Base-by-base conservation (phyloP, 2,113 vertebrate species). In the Hippolais icterina region DNA sequence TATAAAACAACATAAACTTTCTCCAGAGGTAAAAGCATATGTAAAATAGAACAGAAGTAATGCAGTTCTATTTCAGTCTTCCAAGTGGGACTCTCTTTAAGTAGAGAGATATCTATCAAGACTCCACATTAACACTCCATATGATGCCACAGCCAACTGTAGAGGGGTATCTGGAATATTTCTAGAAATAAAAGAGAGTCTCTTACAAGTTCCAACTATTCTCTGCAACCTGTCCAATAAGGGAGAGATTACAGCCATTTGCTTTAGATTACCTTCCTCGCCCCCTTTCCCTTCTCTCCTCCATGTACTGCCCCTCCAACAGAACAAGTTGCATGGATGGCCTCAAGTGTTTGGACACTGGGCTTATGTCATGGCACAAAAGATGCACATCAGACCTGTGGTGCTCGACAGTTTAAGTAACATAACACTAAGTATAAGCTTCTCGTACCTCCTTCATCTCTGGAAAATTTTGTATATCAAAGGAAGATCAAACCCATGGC, bases 291-390 rank as follows among this genome's bases (percentile, higher is more conserved):
- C n/a, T 53, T 59, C 37, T 25, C 44, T 52, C 8, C 29, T 77
- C 37, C 27, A 6, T 8, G 24, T 27, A 77, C 37, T 33, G 27
- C 3, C 11, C 27, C 63, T 81, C n/a, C 25, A 49, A 46, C 11
- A 63, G 44, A 63, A 42, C 6, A 29, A 27, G 50, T 7, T 5
- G 2, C 0, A 1, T 14, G 25, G 50, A 70, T 14, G 23, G 22
- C 53, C 39, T 63, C 47, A 49, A 14, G 25, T 6, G 42, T 68
- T 24, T 46, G 35, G 47, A 66, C n/a, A 53, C 10, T 0, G 0
- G 17, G 17, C 24, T 74, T 0, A 0, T 25, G 25, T 20, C 11
- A 24, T 3, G 20, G 50, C 42, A n/a, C 4, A 3, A 24, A 61
- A 82, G n/a, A 78, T 16, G 21, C 41, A 80, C 35, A 47, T 41